These are phyloP conservation scores for Drosophila barbarae DNA, from an alignment of 2,888 invertebrate species.

Conservation along the genomic window DNA sequence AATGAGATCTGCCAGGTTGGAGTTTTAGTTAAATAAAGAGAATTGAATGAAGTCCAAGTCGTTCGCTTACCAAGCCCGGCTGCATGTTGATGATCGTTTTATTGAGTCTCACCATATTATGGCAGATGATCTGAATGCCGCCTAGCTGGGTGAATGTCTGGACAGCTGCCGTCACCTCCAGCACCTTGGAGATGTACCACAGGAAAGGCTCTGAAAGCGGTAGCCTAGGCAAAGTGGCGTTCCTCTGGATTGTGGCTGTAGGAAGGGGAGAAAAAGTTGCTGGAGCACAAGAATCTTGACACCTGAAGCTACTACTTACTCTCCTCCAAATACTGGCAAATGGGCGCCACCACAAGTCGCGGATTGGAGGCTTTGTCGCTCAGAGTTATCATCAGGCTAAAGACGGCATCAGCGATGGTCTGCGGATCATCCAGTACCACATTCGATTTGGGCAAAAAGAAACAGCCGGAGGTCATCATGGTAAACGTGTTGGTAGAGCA, in stretches of 20 bases:
- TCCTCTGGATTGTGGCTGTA: conserved; percentile 77
- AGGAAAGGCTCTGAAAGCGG: conserved; percentile 92
- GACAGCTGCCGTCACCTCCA: conserved; percentile 88
- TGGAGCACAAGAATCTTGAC: too few relatives aligned
- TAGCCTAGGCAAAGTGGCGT: conserved; percentile 76
- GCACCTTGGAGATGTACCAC: conserved; percentile 89
- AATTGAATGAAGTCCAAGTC: not conserved
- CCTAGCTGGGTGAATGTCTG: conserved; percentile 88
- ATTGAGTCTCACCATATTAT: conserved; percentile 88
- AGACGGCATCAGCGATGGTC: conserved; percentile 92
- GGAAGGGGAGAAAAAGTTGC: not conserved
- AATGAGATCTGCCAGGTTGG: conserved; percentile 75
- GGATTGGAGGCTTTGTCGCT: conserved; percentile 88
- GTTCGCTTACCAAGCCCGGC: conserved; percentile 83
- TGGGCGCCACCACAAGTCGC: conserved; percentile 87
- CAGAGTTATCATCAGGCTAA: conserved; percentile 88
- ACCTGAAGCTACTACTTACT: conserved; percentile 56
- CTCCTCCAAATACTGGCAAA: conserved; percentile 85
- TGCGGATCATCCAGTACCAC: conserved; percentile 83
- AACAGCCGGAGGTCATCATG: conserved; percentile 82
- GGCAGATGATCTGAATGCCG: conserved; percentile 87
- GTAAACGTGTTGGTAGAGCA: conserved; percentile 87
- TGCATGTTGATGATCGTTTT: conserved; percentile 86
- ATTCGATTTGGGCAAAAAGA: conserved; percentile 77
- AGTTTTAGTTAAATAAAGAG: too few relatives aligned